These are phyloP conservation scores for Bicyclus anynana DNA, from an alignment of 1,140 invertebrate genomes.

Conservation along the genomic window DNA sequence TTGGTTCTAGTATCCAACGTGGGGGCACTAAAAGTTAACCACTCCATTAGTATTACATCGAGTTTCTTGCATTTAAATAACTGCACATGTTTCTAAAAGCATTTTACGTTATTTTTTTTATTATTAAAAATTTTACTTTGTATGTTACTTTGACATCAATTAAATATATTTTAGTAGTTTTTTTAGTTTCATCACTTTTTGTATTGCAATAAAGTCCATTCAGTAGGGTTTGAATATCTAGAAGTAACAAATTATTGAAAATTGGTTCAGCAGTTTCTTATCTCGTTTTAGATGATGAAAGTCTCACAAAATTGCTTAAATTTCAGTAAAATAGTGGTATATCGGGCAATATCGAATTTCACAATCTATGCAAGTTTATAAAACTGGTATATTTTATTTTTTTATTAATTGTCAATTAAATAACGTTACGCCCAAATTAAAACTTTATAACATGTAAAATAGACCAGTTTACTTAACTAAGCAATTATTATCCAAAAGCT, in stretches of 20 bases:
- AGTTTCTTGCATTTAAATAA: neutral
- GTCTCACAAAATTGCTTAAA: too few species aligned
- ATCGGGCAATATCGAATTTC: neutral
- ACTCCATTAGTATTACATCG: conserved; percentile 7
- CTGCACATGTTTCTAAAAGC: neutral
- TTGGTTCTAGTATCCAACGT: conserved; percentile 96
- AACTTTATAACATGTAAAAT: too few species aligned
- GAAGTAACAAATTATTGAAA: neutral
- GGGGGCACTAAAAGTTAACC: conserved; percentile 88
- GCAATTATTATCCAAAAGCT: conserved; percentile 28
- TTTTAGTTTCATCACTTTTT: too few species aligned
- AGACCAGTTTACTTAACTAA: conserved; percentile 2
- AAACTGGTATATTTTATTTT: neutral
- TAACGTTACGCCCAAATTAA: too few species aligned
- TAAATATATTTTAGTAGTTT: too few species aligned
- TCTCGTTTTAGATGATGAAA: neutral
- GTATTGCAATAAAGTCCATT: too few species aligned
- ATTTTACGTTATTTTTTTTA: too few species aligned
- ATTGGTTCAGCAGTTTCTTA: neutral
- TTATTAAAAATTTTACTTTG: too few species aligned
- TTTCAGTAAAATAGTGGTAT: too few species aligned
- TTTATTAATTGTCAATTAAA: neutral
- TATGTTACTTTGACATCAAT: too few species aligned
- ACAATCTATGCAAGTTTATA: neutral
- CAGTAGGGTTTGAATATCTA: too few species aligned